A percentile compares a stretch with the other conserved stretches of the same genome.
Conservation (phyloP, 1,140 invertebrate genomes). For the Drosophila ironensis region DNA sequence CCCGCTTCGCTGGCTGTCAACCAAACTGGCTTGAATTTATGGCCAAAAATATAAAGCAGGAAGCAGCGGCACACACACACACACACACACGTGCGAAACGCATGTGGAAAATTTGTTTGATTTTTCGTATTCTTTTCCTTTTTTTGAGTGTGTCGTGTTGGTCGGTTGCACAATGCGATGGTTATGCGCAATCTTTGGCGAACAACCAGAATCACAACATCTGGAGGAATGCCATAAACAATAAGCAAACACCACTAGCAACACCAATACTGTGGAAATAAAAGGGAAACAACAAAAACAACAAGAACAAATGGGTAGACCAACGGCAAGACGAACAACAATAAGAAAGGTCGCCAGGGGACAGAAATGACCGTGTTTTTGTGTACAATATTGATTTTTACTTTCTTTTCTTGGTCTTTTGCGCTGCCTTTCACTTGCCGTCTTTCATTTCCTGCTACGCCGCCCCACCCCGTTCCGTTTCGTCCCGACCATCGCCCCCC, state of each 20-base stretch:
- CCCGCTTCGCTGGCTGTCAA: constrained; percentile 16
- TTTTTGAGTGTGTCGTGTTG: constrained; percentile 2
- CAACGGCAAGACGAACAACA: constrained; percentile 27
- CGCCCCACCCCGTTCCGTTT: background rate
- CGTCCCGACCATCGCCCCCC: background rate
- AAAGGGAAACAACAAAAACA: background rate
- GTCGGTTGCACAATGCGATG: constrained; percentile 53
- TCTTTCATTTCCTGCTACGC: background rate
- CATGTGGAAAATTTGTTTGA: constrained; percentile 59
- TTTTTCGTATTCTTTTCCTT: constrained; percentile 42
- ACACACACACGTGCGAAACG: background rate
- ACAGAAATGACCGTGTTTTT: constrained; percentile 66
- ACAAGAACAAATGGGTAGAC: background rate
- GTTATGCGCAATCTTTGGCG: constrained; percentile 53
- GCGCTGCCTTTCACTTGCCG: constrained; percentile 41
- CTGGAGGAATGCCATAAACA: background rate
- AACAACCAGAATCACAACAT: constrained; percentile 8
- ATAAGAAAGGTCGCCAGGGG: constrained; percentile 49
- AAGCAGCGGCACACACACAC: constrained; percentile 42
- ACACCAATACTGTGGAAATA: background rate
- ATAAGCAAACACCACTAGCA: background rate
- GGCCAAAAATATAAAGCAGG: constrained; percentile 69
- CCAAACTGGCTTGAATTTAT: constrained; percentile 71
- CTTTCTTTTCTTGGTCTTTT: constrained; percentile 55
- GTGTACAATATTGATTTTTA: constrained; percentile 74